Percentiles rank a stretch among this genome's conserved stretches.
These are phyloP conservation scores for Scaptodrosophila lebanonensis DNA, from an alignment of 1,140 invertebrate genomes.

Conservation along the genomic window DNA sequence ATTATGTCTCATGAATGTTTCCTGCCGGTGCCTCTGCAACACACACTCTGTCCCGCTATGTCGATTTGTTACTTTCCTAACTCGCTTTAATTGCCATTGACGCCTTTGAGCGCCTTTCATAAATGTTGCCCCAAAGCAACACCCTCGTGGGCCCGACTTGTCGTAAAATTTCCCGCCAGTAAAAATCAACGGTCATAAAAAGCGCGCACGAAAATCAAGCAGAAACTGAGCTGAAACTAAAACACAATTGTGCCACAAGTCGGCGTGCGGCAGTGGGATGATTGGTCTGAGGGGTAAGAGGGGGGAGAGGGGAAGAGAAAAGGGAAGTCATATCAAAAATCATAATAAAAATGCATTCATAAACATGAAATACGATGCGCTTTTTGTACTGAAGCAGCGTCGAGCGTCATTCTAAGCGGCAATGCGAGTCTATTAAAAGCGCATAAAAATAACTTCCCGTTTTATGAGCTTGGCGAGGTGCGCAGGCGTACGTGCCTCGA, in stretches of 20 bases:
- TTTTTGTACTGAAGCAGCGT: neutral
- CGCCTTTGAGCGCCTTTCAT: neutral
- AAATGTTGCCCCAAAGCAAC: neutral
- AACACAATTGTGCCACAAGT: constrained; percentile 10
- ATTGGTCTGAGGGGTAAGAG: too few species aligned
- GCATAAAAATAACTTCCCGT: constrained; percentile 70
- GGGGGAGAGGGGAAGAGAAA: neutral
- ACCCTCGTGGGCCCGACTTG: constrained; percentile 4
- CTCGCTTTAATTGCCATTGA: constrained; percentile 22
- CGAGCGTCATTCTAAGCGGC: constrained; percentile 39
- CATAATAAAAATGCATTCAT: constrained; percentile 74
- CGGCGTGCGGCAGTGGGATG: constrained; percentile 6
- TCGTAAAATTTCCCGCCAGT: constrained; percentile 40
- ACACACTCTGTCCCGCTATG: neutral
- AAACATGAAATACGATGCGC: constrained; percentile 68
- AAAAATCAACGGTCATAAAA: constrained; percentile 57
- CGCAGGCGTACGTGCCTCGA: constrained; percentile 17
- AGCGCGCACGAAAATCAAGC: constrained; percentile 50
- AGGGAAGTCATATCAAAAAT: constrained; percentile 35
- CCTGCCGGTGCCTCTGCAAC: too few species aligned
- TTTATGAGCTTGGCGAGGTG: constrained; percentile 48
- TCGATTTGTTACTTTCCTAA: constrained; percentile 32
- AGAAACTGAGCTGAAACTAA: constrained; percentile 36
- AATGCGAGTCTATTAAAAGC: constrained; percentile 72
- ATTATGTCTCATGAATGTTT: constrained; percentile 23